phyloP scores from a whole-genome alignment of 1,140 invertebrate species.

The Leptinotarsa texana region DNA sequence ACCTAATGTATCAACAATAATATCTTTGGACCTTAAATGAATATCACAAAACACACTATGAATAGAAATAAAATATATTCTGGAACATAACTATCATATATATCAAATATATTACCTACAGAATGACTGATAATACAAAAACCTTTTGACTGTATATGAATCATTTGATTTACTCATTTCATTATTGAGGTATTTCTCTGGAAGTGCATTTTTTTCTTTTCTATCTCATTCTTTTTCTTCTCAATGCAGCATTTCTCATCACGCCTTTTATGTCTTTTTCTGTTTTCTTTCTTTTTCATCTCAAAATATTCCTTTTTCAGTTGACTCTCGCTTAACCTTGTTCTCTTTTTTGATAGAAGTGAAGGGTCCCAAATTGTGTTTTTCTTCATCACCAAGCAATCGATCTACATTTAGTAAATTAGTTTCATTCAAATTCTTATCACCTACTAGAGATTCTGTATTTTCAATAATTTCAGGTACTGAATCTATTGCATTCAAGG shows the following conservation, averaged over 20 bases:
- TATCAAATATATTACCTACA: background rate
- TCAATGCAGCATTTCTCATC: background rate
- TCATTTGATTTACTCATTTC: background rate
- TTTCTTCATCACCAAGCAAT: background rate
- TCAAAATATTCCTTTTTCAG: background rate
- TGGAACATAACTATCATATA: background rate
- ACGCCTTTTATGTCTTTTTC: background rate
- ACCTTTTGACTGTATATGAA: background rate
- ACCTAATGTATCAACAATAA: background rate
- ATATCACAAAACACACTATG: background rate
- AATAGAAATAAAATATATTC: background rate
- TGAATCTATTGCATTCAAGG: constrained; percentile 1
- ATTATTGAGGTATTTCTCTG: background rate
- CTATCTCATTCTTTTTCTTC: background rate
- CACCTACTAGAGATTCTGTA: background rate
- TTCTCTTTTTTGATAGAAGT: background rate
- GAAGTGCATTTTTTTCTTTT: background rate
- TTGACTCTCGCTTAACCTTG: background rate
- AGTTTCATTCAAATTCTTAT: background rate
- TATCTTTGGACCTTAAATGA: background rate
- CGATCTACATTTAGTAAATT: background rate
- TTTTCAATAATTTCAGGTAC: background rate
- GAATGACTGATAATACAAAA: background rate
- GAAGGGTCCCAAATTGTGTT: background rate
- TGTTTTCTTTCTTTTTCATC: background rate